These are phyloP conservation scores for Strigops habroptila DNA, from an alignment of 2,113 vertebrate genomes.

Conservation along the genomic window DNA sequence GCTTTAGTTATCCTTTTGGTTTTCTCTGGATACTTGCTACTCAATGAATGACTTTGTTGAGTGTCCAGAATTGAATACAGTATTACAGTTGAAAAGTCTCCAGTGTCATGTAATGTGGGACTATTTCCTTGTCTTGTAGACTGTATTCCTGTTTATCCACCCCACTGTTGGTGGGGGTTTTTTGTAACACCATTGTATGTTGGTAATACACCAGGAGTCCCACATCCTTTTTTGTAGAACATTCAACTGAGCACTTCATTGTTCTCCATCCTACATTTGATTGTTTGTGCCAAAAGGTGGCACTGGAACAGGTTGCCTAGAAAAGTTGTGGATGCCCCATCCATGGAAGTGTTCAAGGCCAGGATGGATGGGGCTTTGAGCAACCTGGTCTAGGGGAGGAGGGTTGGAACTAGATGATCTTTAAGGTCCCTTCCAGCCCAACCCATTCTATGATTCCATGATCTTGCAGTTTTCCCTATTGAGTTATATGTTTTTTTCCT, in stretches of 20 bases:
- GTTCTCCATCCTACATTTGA: not conserved
- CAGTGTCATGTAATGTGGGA: not conserved
- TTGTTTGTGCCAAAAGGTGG: not conserved
- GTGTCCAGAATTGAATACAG: not conserved
- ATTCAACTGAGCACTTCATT: not conserved
- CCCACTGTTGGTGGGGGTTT: fast-evolving
- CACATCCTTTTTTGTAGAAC: not conserved
- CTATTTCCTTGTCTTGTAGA: not conserved
- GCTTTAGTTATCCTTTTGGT: not conserved
- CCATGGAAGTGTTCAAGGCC: not conserved
- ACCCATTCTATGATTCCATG: not conserved
- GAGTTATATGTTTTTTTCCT: not conserved
- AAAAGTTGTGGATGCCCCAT: not conserved
- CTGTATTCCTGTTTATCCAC: not conserved
- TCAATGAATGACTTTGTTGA: not conserved
- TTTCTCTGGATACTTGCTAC: not conserved
- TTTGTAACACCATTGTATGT: not conserved
- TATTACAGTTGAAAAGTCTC: not conserved
- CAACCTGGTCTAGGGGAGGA: not conserved
- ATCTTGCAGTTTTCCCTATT: not conserved
- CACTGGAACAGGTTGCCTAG: not conserved
- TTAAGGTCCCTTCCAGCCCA: not conserved
- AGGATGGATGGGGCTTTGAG: not conserved
- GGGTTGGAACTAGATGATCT: not conserved
- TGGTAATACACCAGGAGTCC: not conserved